A percentile compares a stretch with the other conserved stretches of the same genome.
Evolutionary conservation across 1,140 invertebrate species (phyloP).

Genomic region (Brachionus calyciflorus): DNA sequence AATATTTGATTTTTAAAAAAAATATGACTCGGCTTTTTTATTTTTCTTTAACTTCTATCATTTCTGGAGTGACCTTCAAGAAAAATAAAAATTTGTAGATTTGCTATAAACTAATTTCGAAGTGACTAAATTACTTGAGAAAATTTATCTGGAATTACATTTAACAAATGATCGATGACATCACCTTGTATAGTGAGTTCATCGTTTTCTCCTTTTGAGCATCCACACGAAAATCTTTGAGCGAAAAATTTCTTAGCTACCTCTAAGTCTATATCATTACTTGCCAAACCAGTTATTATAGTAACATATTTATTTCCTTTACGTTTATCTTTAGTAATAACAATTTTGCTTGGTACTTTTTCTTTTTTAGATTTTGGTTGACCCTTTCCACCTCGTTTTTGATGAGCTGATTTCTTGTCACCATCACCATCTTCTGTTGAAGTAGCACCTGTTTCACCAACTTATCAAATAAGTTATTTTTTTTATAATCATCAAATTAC

Average conservation of each 20-base stretch:
- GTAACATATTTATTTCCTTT: slow-evolving; percentile 99
- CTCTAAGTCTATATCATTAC: slow-evolving; percentile 94
- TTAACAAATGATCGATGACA: slow-evolving; percentile 91
- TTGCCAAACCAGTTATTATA: slow-evolving; percentile 69
- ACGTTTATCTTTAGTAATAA: slow-evolving; percentile 82
- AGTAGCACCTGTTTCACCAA: slow-evolving; percentile 49
- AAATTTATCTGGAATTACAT: slow-evolving; percentile 91
- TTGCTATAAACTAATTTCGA: too few species aligned
- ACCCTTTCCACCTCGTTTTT: slow-evolving; percentile 77
- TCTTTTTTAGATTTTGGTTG: slow-evolving; percentile 83
- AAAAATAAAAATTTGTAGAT: background rate
- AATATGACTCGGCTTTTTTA: background rate
- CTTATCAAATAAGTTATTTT: background rate
- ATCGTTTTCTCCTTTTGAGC: slow-evolving; percentile 94
- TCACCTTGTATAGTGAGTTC: slow-evolving; percentile 95
- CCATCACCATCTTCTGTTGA: slow-evolving; percentile 68
- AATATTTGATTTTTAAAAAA: too few species aligned
- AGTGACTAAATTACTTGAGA: slow-evolving; percentile 22
- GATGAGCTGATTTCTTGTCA: slow-evolving; percentile 83
- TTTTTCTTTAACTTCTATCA: slow-evolving; percentile 38
- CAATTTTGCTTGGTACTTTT: slow-evolving; percentile 71
- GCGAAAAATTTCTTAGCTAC: slow-evolving; percentile 96
- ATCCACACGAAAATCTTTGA: slow-evolving; percentile 94
- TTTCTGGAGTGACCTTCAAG: background rate
- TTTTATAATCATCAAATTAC: background rate